Evolutionary conservation across 2,797 vertebrate species (phyloP).

Genomic region (Champsocephalus gunnari): DNA sequence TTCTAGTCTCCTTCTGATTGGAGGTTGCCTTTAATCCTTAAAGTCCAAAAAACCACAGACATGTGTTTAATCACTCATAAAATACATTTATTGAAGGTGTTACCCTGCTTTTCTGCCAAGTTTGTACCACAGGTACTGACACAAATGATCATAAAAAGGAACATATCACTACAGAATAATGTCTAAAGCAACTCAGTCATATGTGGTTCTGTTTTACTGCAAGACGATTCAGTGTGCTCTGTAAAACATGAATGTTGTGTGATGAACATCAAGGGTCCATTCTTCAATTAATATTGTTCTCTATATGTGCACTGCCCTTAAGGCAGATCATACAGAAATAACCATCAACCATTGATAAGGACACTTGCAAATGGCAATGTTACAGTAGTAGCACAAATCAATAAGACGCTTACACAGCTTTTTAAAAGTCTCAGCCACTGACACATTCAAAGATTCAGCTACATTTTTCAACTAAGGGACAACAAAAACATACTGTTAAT

Average conservation of each 20-base stretch:
- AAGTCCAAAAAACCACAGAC: not conserved
- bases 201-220: not conserved
- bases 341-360: not conserved
- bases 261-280: slow-evolving; percentile 8
- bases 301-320: slow-evolving; percentile 3
- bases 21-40: not conserved
- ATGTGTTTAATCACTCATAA: not conserved
- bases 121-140: not conserved
- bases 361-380: too few relatives aligned
- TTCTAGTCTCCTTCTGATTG: not conserved
- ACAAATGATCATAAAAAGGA: not conserved
- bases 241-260: slow-evolving; percentile 12
- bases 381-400: slow-evolving; percentile 29
- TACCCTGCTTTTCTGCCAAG: not conserved
- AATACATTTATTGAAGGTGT: not conserved
- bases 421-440: not conserved
- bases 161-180: not conserved
- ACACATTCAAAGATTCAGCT: not conserved
- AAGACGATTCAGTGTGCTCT: slow-evolving; percentile 7
- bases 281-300: slow-evolving; percentile 19
- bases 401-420: slow-evolving; percentile 22
- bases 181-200: not conserved
- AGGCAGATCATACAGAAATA: slow-evolving; percentile 18
- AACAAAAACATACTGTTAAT: not conserved
- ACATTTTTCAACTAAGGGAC: not conserved